A percentile compares a stretch with the other conserved stretches of the same genome.
Evolutionary conservation across 2,797 vertebrate genomes (phyloP).

Genomic region (Argya squamiceps): DNA sequence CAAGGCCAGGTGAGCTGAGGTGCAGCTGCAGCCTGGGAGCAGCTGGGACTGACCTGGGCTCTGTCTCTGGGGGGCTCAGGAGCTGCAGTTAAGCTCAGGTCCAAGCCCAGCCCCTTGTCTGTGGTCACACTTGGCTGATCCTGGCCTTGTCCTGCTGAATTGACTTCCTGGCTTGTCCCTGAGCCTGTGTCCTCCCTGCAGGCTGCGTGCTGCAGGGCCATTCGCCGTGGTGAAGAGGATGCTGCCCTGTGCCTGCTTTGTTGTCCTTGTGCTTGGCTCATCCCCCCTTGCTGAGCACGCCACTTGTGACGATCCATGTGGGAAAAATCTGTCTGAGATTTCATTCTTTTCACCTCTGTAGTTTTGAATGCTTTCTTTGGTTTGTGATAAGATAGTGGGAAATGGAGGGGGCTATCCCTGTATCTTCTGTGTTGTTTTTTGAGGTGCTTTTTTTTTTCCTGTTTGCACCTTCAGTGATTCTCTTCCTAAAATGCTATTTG

Average conservation of each 20-base stretch:
- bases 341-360: rapidly evolving
- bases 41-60: rapidly evolving
- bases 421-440: not conserved
- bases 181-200: not conserved
- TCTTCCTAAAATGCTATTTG: not conserved
- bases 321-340: not conserved
- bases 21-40: not conserved
- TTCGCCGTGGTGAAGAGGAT: no score
- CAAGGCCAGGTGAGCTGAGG: not conserved
- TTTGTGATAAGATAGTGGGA: not conserved
- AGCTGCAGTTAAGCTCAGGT: not conserved
- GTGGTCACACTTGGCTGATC: rapidly evolving
- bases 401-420: not conserved
- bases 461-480: not conserved
- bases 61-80: rapidly evolving
- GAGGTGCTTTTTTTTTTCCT: not conserved
- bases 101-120: rapidly evolving
- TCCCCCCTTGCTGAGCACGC: not conserved
- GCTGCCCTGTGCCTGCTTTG: not conserved
- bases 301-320: not conserved
- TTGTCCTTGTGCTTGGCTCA: rapidly evolving
- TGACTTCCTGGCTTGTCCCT: not conserved
- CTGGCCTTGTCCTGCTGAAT: not conserved
- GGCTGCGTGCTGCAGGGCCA: not conserved
- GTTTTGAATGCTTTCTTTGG: not conserved